phyloP scores from a whole-genome alignment of 2,888 invertebrate genomes.

The Smittia sp. region DNA sequence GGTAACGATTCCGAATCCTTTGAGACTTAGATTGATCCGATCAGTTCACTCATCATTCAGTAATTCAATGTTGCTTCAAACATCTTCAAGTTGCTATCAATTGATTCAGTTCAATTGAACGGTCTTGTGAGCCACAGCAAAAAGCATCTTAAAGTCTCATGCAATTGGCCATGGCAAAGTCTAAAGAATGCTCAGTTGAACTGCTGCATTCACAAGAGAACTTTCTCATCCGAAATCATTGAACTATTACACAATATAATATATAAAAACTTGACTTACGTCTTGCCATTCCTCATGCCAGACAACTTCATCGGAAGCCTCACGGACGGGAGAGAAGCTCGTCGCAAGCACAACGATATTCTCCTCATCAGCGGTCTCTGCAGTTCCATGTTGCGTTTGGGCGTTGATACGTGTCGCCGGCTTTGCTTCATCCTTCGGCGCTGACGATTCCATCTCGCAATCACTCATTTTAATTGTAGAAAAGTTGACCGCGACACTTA shows the following conservation, averaged over 20 bases:
- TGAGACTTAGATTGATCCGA: no score
- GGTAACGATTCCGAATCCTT: no score
- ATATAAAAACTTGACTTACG: slow-evolving; percentile 4
- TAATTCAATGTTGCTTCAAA: no score
- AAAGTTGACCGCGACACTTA: no score
- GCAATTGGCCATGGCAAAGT: no score
- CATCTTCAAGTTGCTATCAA: no score
- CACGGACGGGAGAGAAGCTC: slow-evolving; percentile 43
- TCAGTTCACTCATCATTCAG: no score
- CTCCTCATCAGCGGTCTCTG: slow-evolving; percentile 46
- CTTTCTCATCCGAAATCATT: background rate
- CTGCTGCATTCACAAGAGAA: no score
- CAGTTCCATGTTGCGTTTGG: slow-evolving; percentile 49
- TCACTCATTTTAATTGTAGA: slow-evolving; percentile 29
- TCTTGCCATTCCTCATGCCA: slow-evolving; percentile 18
- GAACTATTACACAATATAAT: background rate
- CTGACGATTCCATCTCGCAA: background rate
- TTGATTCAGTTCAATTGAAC: no score
- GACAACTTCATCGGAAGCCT: slow-evolving; percentile 6
- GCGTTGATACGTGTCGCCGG: slow-evolving; percentile 44
- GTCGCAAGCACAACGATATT: slow-evolving; percentile 48
- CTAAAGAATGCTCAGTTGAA: no score
- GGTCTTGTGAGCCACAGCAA: no score
- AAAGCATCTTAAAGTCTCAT: no score
- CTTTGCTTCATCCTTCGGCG: background rate